Evolutionary conservation across 2,888 invertebrate species (phyloP), one percentile per base, ranked within the genome.

Genomic region (Scaptomyza flava): DNA sequence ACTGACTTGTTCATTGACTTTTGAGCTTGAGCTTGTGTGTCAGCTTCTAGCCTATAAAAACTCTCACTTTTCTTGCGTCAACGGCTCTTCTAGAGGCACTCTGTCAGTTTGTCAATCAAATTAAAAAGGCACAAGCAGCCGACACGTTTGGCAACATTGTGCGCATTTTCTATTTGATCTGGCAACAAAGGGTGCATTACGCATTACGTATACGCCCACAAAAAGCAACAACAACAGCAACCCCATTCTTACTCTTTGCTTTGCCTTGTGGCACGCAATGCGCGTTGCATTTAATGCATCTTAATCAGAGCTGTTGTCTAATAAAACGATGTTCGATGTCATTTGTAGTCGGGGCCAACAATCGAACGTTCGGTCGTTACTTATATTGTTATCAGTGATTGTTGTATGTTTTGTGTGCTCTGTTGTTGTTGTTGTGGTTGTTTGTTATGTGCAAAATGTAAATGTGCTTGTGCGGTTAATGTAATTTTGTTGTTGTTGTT

Each of bases 371-470:
- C 52, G 46, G 42, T 51, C 47, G 63, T 51, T 67, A 69, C 57
- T 68, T 67, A 74, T 75, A 74, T 72, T 80, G 80, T 85, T 79
- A 85, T 87, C 73, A 85, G 62, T 56, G 60, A 72, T 70, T 75
- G 80, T 71, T 69, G 72, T 72, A 57, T 59, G 72, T 17, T 17
- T 17, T 17, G 1, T 17, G 43, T 61, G 53, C 53, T 70, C 41
- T 38, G 42, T 50, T 57, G 20, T 62, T 65, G 41, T 60, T 66
- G 34, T 45, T 54, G 51, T 54, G 72, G 62, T 50, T 58, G 62
- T 27, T 60, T 71, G 72, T 71, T 72, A 75, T 81, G 79, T 79
- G 76, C 79, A 64, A 83, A 86, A 88, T 88, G 85, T 87, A 86
- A 85, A 85, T 85, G 71, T 65, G 50, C 64, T 47, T 53, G 75